Evolutionary conservation across 2,888 invertebrate genomes (phyloP).

Genomic region (Prosopocoilus inquinatus): DNA sequence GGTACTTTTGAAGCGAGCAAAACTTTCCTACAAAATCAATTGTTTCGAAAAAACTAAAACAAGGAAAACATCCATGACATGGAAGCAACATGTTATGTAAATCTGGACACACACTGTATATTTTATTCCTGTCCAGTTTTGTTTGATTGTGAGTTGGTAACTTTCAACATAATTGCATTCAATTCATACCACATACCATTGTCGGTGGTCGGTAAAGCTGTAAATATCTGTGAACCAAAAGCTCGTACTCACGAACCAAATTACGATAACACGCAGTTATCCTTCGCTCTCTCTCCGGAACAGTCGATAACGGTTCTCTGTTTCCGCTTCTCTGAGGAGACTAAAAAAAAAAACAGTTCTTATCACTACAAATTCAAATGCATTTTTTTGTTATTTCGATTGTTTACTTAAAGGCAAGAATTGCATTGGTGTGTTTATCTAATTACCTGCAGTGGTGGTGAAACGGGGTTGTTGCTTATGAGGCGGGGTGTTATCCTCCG

Average conservation of each 20-base stretch:
- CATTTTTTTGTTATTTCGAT: no score
- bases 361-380: no score
- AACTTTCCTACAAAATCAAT: no score
- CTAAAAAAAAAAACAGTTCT: no score
- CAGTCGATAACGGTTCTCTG: constrained; percentile 41
- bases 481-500: constrained; percentile 42
- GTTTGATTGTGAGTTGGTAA: constrained; percentile 2
- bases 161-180: constrained; percentile 2
- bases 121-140: no score
- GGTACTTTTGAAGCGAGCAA: no score
- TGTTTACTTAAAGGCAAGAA: no score
- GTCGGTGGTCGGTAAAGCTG: constrained; percentile 51
- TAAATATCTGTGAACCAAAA: constrained; percentile 53
- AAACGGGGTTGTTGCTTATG: constrained; percentile 11
- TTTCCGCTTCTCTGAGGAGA: constrained; percentile 13
- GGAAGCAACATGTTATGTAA: no score
- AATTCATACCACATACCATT: constrained; percentile 46
- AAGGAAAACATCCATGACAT: background rate
- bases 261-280: constrained; percentile 53
- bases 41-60: no score
- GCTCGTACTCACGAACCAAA: constrained; percentile 54
- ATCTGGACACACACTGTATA: no score
- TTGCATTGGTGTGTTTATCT: background rate
- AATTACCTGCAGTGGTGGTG: constrained; percentile 5
- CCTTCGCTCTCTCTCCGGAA: constrained; percentile 51